Evolutionary conservation across 2,113 vertebrate species (phyloP), one percentile per base, ranked within the genome.

Genomic region (Hucho hucho): DNA sequence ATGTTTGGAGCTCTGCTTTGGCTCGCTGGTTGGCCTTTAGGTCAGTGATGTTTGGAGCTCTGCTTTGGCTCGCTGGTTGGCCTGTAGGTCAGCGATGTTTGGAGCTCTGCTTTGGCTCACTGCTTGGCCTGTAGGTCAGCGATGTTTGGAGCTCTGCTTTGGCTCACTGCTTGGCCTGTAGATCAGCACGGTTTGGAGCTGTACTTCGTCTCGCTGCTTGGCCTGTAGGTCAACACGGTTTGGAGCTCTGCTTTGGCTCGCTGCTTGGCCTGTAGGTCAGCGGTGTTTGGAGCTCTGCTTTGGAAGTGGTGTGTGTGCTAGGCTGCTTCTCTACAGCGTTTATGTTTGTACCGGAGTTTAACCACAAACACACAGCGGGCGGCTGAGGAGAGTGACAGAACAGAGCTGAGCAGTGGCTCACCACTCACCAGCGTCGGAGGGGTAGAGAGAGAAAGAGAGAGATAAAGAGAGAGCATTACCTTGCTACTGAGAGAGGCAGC

Each of bases 271-370:
- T 43, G 37, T 43, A 43, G 37, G 7, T 11, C 2, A 43, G 37
- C 37, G 1, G 37, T 5, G 29, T 32, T 32, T 32, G 29, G 29
- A 29, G 29, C 4, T 65, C 9, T 28, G 13, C 3, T 7, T 9
- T 32, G 64, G 26, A 16, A 32, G 28, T 67, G 26, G 25, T 32
- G 28, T 16, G 2, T 43, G 32, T 25, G 11, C 26, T 26, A 5
- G 25, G 74, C 79, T 81, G 72, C 37, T 37, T 18, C 53, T 56
- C 4, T 4, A 5, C 20, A 56, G 70, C 84, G 81, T 87, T 86
- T 86, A 83, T 83, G 80, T 86, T 81, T 88, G 85, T 75, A 56
- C 16, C 74, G 87, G 68, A 79, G 77, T 72, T 24, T 63, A 56
- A 20, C 53, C 18, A 63, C 61, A 63, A 11, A 9, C 22, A 2